These are phyloP conservation scores for Dascyllus trimaculatus DNA, from an alignment of 2,113 vertebrate genomes.

Conservation along the genomic window DNA sequence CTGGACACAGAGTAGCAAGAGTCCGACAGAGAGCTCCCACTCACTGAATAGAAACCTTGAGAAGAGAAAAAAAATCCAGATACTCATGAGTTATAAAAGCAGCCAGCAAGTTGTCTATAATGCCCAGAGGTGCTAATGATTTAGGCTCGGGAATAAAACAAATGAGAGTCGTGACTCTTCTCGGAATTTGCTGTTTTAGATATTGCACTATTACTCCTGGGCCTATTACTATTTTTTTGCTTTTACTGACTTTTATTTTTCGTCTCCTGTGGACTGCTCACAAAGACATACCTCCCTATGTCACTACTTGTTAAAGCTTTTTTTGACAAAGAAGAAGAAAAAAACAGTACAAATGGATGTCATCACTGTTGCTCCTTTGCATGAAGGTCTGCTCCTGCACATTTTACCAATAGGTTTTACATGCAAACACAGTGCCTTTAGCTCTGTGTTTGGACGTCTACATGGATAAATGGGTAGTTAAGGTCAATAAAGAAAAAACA, in stretches of 20 bases:
- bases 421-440: background rate
- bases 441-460: background rate
- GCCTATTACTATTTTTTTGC: too few relatives aligned
- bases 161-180: background rate
- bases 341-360: too few relatives aligned
- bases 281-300: background rate
- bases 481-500: constrained; percentile 14
- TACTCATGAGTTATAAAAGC: background rate
- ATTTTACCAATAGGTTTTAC: too few relatives aligned
- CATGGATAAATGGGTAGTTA: background rate
- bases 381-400: too few relatives aligned
- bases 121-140: too few relatives aligned
- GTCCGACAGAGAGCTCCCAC: constrained; percentile 88
- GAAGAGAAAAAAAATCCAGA: background rate
- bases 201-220: too few relatives aligned
- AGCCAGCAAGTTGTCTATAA: background rate
- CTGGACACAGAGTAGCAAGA: constrained; percentile 88
- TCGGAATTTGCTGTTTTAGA: too few relatives aligned
- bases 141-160: background rate
- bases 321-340: too few relatives aligned
- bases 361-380: too few relatives aligned
- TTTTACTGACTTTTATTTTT: too few relatives aligned
- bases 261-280: too few relatives aligned
- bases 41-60: constrained; percentile 88
- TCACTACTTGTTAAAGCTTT: background rate